Conservation (phyloP, 2,888 invertebrate genomes). For the Synergus japonicus region DNA sequence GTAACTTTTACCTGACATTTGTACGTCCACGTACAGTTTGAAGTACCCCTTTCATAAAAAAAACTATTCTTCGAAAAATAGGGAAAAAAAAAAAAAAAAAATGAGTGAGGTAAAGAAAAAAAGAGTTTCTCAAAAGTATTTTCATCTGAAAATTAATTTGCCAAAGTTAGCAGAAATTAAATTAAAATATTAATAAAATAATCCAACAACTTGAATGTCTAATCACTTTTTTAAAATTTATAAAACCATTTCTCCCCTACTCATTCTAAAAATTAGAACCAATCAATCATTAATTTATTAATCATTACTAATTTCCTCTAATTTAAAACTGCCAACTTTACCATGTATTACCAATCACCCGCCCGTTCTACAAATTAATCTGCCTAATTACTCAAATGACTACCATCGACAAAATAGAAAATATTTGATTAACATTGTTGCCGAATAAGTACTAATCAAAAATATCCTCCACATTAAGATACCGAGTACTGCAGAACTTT, state of each 20-base stretch:
- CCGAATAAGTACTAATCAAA: background rate
- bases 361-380: background rate
- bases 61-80: background rate
- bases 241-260: background rate
- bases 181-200: background rate
- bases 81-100: background rate
- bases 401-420: slow-evolving; percentile 2
- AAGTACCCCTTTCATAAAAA: background rate
- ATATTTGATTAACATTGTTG: background rate
- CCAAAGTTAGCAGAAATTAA: background rate
- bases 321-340: slow-evolving; percentile 48
- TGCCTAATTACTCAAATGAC: slow-evolving; percentile 8
- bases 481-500: slow-evolving; percentile 19
- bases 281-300: slow-evolving; percentile 51
- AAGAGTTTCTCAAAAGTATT: background rate
- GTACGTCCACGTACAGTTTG: slow-evolving; percentile 34
- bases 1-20: slow-evolving; percentile 36
- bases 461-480: slow-evolving; percentile 1
- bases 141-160: background rate
- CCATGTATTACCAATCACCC: slow-evolving; percentile 21
- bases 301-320: slow-evolving; percentile 66
- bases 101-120: background rate
- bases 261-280: slow-evolving; percentile 20
- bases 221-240: background rate
- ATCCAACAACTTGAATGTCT: background rate